Evolutionary conservation across 2,113 vertebrate genomes (phyloP).

Genomic region (Chrysochloris asiatica): DNA sequence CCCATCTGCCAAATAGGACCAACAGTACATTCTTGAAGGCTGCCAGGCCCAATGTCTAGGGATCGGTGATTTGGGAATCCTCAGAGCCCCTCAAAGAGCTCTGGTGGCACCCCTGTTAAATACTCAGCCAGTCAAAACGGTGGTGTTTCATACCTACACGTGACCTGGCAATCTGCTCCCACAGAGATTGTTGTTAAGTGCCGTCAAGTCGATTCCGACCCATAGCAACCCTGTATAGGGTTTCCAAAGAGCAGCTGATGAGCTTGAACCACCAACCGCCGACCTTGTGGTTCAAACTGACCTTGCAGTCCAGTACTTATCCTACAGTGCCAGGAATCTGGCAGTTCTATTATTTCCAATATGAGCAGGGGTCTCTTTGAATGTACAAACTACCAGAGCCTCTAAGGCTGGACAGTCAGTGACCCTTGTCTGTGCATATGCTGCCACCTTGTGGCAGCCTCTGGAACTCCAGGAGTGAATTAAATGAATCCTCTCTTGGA

Average conservation of each 20-base stretch:
- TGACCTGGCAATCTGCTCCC: not conserved
- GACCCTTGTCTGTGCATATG: constrained; percentile 29
- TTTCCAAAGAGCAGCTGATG: too few species aligned
- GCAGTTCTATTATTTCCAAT: not conserved
- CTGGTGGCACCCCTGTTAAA: not conserved
- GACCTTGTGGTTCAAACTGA: too few species aligned
- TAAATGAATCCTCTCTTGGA: not conserved
- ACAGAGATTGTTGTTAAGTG: not conserved
- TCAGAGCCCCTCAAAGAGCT: not conserved
- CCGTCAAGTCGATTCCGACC: too few species aligned
- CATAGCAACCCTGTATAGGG: too few species aligned
- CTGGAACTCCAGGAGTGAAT: not conserved
- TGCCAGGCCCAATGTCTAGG: not conserved
- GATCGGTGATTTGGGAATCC: not conserved
- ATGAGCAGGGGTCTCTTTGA: not conserved
- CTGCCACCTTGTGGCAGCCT: not conserved
- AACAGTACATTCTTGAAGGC: too few species aligned
- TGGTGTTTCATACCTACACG: not conserved
- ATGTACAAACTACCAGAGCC: not conserved
- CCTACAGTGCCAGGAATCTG: not conserved
- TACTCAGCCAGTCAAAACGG: not conserved
- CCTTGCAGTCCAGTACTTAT: too few species aligned
- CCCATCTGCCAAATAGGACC: not conserved
- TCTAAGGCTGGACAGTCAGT: not conserved
- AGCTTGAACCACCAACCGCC: too few species aligned